Conservation (phyloP, 92 coral and sea anemone species). For the Epizoanthus ramosus region DNA sequence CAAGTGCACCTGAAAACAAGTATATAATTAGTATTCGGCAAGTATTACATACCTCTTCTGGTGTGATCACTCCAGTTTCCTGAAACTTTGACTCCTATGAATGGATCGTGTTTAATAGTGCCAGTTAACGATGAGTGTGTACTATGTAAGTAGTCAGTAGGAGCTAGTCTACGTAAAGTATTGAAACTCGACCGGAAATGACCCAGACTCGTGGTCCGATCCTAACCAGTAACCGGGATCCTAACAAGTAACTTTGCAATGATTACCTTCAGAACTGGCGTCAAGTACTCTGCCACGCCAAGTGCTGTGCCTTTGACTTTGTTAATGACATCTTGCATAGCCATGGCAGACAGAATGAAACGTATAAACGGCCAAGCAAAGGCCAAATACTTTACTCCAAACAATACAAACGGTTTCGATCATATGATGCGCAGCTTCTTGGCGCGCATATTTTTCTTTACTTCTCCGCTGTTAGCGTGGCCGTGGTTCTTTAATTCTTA, state of each 20-base stretch:
- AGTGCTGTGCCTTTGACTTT: constrained; percentile 98
- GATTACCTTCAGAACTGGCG: constrained; percentile 93
- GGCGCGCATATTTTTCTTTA: background rate
- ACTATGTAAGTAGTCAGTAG: background rate
- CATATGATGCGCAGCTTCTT: constrained; percentile 44
- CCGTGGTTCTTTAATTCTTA: no score
- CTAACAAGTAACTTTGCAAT: background rate
- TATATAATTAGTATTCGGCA: background rate
- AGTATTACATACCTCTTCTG: constrained; percentile 82
- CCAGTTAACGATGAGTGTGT: background rate
- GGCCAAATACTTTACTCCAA: constrained; percentile 12
- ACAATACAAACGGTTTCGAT: background rate
- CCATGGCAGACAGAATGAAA: constrained; percentile 64
- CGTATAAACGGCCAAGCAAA: constrained; percentile 20
- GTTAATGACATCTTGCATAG: constrained; percentile 98
- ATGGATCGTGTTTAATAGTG: background rate
- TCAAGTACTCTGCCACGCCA: constrained; percentile 95
- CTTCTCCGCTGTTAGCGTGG: constrained; percentile 2
- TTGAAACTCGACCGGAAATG: constrained; percentile 12
- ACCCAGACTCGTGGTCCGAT: background rate
- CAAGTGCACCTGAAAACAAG: no score
- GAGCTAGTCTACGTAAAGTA: no score
- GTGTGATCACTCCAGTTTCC: constrained; percentile 99
- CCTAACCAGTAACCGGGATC: background rate
- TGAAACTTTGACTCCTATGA: constrained; percentile 95